Base-by-base conservation (phyloP, 2,888 invertebrate species). In the Chrysotoxum bicinctum region DNA sequence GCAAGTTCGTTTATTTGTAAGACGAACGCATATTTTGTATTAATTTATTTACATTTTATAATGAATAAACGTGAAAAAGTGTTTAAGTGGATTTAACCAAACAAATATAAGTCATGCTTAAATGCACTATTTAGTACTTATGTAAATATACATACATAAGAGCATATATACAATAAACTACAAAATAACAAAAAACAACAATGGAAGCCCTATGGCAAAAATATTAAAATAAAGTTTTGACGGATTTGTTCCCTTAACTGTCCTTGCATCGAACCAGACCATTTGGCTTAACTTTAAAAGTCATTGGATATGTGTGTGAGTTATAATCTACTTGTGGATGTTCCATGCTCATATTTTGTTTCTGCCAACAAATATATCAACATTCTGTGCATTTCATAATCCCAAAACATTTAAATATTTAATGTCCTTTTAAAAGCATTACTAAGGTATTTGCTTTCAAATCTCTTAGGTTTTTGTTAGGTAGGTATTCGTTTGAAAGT, bases 401-500 rank as follows among this genome's bases (percentile, higher is more conserved):
- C 88, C 88, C 88, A 84, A 86, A 89, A 88, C 87, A 87, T 88
- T 88, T 89, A 79, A 73, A 89, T 89, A 84, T 88, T 89, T 89
- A 87, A 89, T 89, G 87, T 62, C 35, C 79, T 87, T 87, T 64
- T 89, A 89, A 89, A 89, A 89, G 89, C 87, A 82, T 87, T 75
- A 73, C 88, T 62, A 32, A 80, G 84, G 80, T 72, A 80, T 84
- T 75, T 80, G 43, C 69, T 30, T 14, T 21, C n/a, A 56, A 79
- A 45, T 64, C 50, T 69, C 62, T 70, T 52, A 43, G 84, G 60
- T 80, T 75, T 58, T 70, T 58, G 74, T 16, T 35, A 30, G 64
- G 30, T 16, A 69, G 45, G 68, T 72, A 40, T 21, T 32, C 4
- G 19, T 35, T 43, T 79, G 26, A 32, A 54, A 32, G 7, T 37